A percentile compares a stretch with the other conserved stretches of the same genome.
phyloP scores from a whole-genome alignment of 2,113 vertebrate genomes.

The Tragelaphus buxtoni region DNA sequence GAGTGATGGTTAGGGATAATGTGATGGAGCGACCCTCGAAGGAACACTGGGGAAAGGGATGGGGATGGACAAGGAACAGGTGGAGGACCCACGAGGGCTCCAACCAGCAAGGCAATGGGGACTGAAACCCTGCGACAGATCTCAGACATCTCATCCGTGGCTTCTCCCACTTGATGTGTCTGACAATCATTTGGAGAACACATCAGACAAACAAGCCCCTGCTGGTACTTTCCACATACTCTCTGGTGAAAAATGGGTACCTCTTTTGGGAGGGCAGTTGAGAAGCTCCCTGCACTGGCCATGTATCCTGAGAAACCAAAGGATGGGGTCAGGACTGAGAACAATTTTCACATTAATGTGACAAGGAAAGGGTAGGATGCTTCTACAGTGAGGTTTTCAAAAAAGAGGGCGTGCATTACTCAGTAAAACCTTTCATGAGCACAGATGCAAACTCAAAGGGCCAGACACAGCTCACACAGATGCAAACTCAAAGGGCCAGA shows the following conservation, averaged over 20 bases:
- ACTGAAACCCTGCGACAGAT: neutral
- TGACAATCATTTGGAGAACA: neutral
- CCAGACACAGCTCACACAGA: too few species aligned
- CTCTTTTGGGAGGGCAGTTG: neutral
- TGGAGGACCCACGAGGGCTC: neutral
- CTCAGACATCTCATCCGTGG: neutral
- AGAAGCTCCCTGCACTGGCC: neutral
- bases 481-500: rapidly evolving
- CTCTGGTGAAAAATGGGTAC: too few species aligned
- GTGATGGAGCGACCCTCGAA: rapidly evolving
- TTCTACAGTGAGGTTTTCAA: neutral
- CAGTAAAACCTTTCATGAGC: neutral
- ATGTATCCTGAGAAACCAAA: neutral
- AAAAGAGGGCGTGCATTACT: neutral
- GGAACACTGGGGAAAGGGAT: neutral
- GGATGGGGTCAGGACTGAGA: neutral
- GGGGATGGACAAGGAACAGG: neutral
- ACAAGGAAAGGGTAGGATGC: neutral
- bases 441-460: too few species aligned
- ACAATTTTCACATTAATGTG: too few species aligned
- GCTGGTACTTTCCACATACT: rapidly evolving
- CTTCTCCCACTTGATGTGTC: neutral
- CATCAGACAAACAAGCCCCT: neutral
- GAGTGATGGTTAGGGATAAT: neutral
- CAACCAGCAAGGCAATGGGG: neutral